These are phyloP conservation scores for Orchesella cincta DNA, from an alignment of 1,140 invertebrate species.

Conservation along the genomic window DNA sequence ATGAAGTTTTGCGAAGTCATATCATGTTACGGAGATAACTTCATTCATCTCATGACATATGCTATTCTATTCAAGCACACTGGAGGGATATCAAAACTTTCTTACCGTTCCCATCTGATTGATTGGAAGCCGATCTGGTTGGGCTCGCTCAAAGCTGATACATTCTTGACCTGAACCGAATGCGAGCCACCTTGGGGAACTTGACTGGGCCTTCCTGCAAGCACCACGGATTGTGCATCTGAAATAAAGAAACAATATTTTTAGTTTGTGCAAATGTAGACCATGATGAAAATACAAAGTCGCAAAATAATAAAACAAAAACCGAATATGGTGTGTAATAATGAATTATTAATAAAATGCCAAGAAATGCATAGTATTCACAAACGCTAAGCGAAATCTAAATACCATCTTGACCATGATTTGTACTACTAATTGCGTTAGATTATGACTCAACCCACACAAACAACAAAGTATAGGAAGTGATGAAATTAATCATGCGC, in stretches of 20 bases:
- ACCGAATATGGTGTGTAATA: too few relatives aligned
- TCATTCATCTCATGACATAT: neutral
- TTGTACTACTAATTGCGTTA: neutral
- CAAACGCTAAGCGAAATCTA: neutral
- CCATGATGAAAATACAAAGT: too few relatives aligned
- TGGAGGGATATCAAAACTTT: neutral
- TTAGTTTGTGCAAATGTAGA: too few relatives aligned
- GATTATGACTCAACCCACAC: neutral
- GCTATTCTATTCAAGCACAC: neutral
- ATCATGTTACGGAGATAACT: neutral
- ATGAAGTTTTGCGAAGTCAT: neutral
- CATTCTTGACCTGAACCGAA: constrained; percentile 88
- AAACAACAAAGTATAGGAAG: neutral
- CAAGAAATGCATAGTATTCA: neutral
- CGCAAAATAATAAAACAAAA: too few relatives aligned
- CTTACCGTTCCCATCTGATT: constrained; percentile 75
- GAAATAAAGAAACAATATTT: constrained; percentile 51
- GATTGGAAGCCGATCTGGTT: constrained; percentile 85
- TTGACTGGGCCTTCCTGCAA: constrained; percentile 85
- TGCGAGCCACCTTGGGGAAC: constrained; percentile 88
- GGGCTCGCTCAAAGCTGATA: constrained; percentile 91
- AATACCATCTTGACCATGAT: neutral
- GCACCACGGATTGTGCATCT: constrained; percentile 83
- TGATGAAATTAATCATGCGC: neutral
- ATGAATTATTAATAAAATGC: neutral